These are phyloP conservation scores for Tholera decimalis DNA, from an alignment of 2,888 invertebrate genomes.

Conservation along the genomic window DNA sequence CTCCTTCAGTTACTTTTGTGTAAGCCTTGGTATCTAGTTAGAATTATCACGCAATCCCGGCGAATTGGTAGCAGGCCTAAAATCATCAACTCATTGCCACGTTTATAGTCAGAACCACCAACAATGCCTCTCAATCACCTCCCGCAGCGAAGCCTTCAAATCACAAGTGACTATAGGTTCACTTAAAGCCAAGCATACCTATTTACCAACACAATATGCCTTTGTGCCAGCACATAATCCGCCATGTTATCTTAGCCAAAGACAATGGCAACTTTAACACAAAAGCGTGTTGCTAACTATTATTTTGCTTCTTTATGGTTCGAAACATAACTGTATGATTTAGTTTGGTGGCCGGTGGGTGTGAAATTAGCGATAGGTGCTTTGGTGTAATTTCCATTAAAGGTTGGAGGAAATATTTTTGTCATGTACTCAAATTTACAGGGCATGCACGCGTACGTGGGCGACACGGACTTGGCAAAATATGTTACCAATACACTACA, in stretches of 20 bases:
- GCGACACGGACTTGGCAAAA: no score
- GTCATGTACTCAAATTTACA: no score
- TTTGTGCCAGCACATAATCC: constrained; percentile 47
- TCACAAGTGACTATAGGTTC: constrained; percentile 2
- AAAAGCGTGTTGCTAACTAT: constrained; percentile 50
- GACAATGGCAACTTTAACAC: constrained; percentile 49
- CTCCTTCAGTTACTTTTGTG: no score
- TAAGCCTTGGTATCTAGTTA: no score
- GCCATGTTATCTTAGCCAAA: constrained; percentile 56
- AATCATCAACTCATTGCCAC: background rate
- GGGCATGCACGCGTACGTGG: no score
- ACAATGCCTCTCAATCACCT: background rate
- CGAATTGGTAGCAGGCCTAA: no score
- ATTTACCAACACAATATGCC: constrained; percentile 34
- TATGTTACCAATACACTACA: no score
- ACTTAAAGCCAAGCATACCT: constrained; percentile 16
- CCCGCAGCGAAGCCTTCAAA: background rate
- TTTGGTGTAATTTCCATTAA: background rate
- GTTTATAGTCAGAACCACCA: background rate
- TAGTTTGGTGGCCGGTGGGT: background rate
- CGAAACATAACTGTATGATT: constrained; percentile 16
- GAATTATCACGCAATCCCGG: no score
- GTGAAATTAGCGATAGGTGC: background rate
- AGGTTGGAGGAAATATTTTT: no score
- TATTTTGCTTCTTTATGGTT: constrained; percentile 13